A percentile compares a stretch with the other conserved stretches of the same genome.
phyloP scores from a whole-genome alignment of 2,113 vertebrate genomes.

The Gila orcuttii region DNA sequence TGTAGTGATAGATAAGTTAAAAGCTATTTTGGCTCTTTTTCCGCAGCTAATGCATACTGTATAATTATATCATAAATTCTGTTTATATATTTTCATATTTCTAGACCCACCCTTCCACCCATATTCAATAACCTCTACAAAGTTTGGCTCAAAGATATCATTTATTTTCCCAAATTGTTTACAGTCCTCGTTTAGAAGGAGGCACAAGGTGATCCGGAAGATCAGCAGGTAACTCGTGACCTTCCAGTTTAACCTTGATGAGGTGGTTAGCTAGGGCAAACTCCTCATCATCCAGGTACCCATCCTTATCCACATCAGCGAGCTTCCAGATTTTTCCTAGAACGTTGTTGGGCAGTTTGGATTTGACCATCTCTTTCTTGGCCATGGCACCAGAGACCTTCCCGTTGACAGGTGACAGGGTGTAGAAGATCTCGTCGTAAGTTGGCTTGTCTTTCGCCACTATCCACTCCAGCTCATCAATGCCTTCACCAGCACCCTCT shows the following conservation, averaged over 20 bases:
- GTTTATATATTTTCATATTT: conserved; percentile 18
- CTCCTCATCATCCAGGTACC: conserved; percentile 72
- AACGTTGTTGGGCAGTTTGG: conserved; percentile 80
- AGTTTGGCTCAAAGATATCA: conserved; percentile 18
- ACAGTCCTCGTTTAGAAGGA: conserved; percentile 73
- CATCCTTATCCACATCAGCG: conserved; percentile 80
- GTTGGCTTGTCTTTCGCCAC: conserved; percentile 81
- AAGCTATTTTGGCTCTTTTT: background rate
- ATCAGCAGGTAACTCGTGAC: conserved; percentile 79
- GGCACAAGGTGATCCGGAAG: conserved; percentile 80
- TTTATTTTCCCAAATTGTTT: conserved; percentile 2
- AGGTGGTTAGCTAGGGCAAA: conserved; percentile 66
- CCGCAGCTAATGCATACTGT: background rate
- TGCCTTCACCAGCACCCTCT: conserved; percentile 80
- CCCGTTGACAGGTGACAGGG: conserved; percentile 79
- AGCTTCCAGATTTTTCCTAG: conserved; percentile 78
- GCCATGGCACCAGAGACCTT: conserved; percentile 82
- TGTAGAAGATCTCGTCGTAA: conserved; percentile 85
- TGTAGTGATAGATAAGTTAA: conserved; percentile 19
- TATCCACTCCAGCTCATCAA: conserved; percentile 82
- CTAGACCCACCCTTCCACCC: background rate
- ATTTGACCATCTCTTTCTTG: conserved; percentile 85
- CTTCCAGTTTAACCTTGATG: conserved; percentile 72
- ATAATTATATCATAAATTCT: conserved; percentile 30
- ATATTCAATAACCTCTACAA: conserved; percentile 1